Conservation (phyloP, 2,888 invertebrate species). For the Drosophila incognita region DNA sequence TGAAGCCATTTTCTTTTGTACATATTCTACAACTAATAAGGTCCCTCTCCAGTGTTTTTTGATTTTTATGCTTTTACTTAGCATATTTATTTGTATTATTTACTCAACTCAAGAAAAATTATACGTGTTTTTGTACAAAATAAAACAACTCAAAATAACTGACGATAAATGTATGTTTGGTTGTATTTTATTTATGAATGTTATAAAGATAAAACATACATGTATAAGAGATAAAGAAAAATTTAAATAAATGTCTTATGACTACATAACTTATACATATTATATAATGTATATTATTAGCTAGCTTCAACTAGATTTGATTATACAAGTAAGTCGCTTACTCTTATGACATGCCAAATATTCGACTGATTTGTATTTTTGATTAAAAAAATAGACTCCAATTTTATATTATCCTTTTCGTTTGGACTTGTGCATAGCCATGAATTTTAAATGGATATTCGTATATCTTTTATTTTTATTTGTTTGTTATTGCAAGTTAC, state of each 20-base stretch:
- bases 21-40: conserved; percentile 81
- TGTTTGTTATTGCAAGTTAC: conserved; percentile 1
- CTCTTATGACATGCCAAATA: conserved; percentile 37
- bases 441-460: conserved; percentile 26
- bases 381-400: conserved; percentile 73
- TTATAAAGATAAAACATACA: conserved; percentile 27
- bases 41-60: conserved; percentile 84
- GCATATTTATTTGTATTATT: conserved; percentile 19
- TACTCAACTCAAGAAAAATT: conserved; percentile 1
- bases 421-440: conserved; percentile 28
- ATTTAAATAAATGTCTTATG: conserved; percentile 55
- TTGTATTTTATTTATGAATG: conserved; percentile 53
- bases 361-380: conserved; percentile 12
- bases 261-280: conserved; percentile 56
- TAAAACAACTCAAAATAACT: conserved; percentile 44
- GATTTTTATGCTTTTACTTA: conserved; percentile 26
- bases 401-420: conserved; percentile 10
- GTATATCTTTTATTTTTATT: not conserved
- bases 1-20: conserved; percentile 46
- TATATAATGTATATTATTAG: conserved; percentile 22
- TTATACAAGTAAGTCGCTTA: conserved; percentile 35
- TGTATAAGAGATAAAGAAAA: conserved; percentile 24
- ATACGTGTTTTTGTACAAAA: conserved; percentile 45
- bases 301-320: conserved; percentile 71
- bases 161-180: conserved; percentile 35